Base-by-base conservation (phyloP, 2,113 vertebrate genomes). In the Ondatra zibethicus region DNA sequence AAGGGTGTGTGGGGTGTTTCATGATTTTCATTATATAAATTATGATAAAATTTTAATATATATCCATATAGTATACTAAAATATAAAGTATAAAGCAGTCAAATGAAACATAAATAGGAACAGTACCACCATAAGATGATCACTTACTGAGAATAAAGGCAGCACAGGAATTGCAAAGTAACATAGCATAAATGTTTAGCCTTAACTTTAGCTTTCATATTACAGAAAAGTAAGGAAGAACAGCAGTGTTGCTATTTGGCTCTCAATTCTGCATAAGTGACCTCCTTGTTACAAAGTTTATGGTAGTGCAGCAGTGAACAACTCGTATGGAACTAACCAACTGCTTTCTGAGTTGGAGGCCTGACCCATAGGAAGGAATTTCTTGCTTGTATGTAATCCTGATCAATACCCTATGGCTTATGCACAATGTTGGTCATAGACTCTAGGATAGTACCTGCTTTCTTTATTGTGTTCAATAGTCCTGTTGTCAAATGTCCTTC, bases 81-180 rank as follows among this genome's bases (percentile, higher is more conserved):
- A 1, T 73, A 66, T 72, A 21, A 90, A 65, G 29, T 12, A 42
- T 42, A 73, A 73, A 73, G 12, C 4, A n/a, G n/a, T 78, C 77
- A 86, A 93, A 94, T 68, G 33, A 88, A 85, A 1, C 14, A 47
- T 29, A 33, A 27, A 33, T 91, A 4, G 68, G 39, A 23, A 61
- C 52, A 65, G 73, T 10, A 50, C 27, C 93, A 73, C n/a, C 81
- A n/a, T 61, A 31, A 91, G 4, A 0, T 93, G 58, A 81, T 31
- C 17, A 88, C 89, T 95, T 73, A 93, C 7, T 76, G 52, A 86
- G 85, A 87, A 96, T 58, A 93, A 55, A 55, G 55, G 16, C 16
- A 55, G 16, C 55, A 55, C 16, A 19, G 16, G 16, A 55, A 55
- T 55, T 19, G 55, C 55, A 55, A 58, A 92, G 17, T 31, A 92